A percentile compares a stretch with the other conserved stretches of the same genome.
Conservation (phyloP, 2,113 vertebrate species). For the Propithecus coquereli region DNA sequence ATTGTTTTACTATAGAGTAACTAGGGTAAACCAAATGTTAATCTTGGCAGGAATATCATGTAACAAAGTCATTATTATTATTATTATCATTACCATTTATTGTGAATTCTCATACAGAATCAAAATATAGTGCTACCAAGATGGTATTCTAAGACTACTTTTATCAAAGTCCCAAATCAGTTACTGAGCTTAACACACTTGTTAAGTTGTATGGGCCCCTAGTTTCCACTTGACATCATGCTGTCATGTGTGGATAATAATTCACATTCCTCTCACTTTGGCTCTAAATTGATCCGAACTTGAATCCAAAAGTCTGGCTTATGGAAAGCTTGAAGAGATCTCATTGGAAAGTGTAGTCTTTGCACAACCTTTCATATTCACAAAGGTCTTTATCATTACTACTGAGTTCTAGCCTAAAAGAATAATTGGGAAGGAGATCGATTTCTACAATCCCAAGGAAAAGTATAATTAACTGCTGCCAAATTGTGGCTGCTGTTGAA, state of each 20-base stretch:
- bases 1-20: not conserved
- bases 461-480: not conserved
- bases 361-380: not conserved
- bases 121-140: not conserved
- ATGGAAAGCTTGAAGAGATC: not conserved
- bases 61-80: not conserved
- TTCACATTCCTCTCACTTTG: not conserved
- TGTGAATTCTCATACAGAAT: not conserved
- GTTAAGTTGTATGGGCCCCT: not conserved
- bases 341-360: not conserved
- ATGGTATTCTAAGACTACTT: not conserved
- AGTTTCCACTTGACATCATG: not conserved
- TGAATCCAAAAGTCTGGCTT: not conserved
- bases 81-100: not conserved
- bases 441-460: not conserved
- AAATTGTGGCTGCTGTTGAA: not conserved
- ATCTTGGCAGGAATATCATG: not conserved
- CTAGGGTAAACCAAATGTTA: not conserved
- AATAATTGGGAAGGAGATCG: not conserved
- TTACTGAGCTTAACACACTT: not conserved
- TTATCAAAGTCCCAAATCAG: not conserved
- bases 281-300: not conserved
- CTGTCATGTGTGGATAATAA: not conserved
- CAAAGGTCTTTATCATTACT: conserved; percentile 25
- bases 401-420: conserved; percentile 1